Base-by-base conservation (phyloP, 2,797 vertebrate species). In the Notolabrus celidotus region DNA sequence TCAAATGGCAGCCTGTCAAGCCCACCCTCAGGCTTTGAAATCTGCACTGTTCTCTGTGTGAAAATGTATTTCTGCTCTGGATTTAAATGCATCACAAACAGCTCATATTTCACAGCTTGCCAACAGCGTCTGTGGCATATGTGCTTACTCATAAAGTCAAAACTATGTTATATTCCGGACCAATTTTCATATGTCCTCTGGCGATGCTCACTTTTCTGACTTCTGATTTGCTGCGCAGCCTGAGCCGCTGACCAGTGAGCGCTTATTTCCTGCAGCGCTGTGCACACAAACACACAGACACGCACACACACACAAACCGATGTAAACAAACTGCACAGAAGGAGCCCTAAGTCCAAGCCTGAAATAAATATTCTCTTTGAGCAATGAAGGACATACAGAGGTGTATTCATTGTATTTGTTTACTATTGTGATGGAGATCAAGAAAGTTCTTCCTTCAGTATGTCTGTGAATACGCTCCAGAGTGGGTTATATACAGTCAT, bases 11-110 rank as follows among this genome's bases (percentile, higher is more conserved):
- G 69, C 50, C 62, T 76, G 71, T 80, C 77, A 75, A 64, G 49
- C 47, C 71, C 71, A 70, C 65, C 84, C 80, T 41, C 4, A 2
- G 83, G 87, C 79, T 77, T 79, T 66, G 65, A 45, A 47, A 60
- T 70, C 76, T 22, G 62, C 74, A 72, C 31, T 46, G 34, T 60
- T 79, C 66, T 79, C 66, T 45, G 77, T 80, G 67, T 72, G 67
- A 87, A 36, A 83, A 88, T 79, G 50, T 29, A 79, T 77, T 82
- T 82, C 67, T 72, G 71, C 62, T 64, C 38, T 58, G 70, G 57
- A 65, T 77, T 76, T 80, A 82, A 89, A 76, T 55, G 76, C 72
- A 85, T 72, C 73, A 83, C 51, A 76, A 66, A 65, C 67, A 62
- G 71, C 19, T 60, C 66, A 85, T 72, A 81, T 71, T 89, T 72